These are phyloP conservation scores for Anoncus sp. DNA, from an alignment of 2,888 invertebrate species.

Conservation along the genomic window DNA sequence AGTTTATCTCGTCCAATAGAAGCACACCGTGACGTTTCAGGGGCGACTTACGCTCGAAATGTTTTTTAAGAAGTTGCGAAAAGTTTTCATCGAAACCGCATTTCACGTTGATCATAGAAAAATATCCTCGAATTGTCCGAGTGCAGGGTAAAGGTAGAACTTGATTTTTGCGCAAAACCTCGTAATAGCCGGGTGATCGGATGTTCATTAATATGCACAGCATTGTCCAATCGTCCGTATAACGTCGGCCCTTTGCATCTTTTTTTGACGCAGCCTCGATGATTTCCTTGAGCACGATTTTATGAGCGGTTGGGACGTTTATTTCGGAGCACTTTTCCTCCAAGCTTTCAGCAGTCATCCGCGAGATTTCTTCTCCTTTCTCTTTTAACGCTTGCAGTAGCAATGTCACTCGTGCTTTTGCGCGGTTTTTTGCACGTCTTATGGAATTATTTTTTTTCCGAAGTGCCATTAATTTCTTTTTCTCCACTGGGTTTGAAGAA, in stretches of 20 bases:
- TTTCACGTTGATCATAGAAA: constrained; percentile 43
- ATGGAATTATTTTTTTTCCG: not conserved
- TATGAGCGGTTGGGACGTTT: not conserved
- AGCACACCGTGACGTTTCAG: constrained; percentile 55
- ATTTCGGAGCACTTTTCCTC: not conserved
- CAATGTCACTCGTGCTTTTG: constrained; percentile 2
- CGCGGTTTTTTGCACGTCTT: constrained; percentile 12
- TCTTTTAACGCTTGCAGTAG: constrained; percentile 7
- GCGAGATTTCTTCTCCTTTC: constrained; percentile 6
- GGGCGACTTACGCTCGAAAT: constrained; percentile 2
- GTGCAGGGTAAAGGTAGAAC: constrained; percentile 25
- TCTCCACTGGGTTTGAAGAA: constrained; percentile 36
- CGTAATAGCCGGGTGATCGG: constrained; percentile 28
- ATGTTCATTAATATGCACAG: constrained; percentile 28
- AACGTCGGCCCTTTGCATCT: constrained; percentile 23
- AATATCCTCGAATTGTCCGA: constrained; percentile 38
- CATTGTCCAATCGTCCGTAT: constrained; percentile 29
- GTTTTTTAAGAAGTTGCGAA: constrained; percentile 33
- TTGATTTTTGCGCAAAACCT: constrained; percentile 34
- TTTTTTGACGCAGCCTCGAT: constrained; percentile 42
- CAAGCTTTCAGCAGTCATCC: constrained; percentile 9
- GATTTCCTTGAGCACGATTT: constrained; percentile 48
- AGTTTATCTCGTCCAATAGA: constrained; percentile 62
- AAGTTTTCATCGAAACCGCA: constrained; percentile 60
- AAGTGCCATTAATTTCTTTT: constrained; percentile 23